Evolutionary conservation across 1,140 invertebrate genomes (phyloP).

Genomic region (Formica exsecta): DNA sequence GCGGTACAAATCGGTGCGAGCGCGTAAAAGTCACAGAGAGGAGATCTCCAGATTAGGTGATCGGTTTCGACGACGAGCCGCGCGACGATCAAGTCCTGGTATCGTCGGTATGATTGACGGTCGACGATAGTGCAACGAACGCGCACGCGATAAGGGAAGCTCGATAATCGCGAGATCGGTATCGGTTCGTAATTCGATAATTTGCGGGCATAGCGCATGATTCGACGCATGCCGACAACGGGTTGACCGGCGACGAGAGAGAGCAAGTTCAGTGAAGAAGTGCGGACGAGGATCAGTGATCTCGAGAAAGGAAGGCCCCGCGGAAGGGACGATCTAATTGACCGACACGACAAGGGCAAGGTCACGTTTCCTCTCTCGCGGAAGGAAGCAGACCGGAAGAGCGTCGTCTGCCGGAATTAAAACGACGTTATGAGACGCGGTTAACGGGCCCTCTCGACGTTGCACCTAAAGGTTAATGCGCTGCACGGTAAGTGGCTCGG

Average conservation of each 20-base stretch:
- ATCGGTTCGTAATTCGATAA: slow-evolving; percentile 27
- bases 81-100: neutral
- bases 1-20: slow-evolving; percentile 78
- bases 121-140: slow-evolving; percentile 35
- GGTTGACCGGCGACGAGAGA: neutral
- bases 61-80: slow-evolving; percentile 18
- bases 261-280: slow-evolving; percentile 69
- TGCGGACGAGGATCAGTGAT: slow-evolving; percentile 55
- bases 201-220: neutral
- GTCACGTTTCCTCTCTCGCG: slow-evolving; percentile 52
- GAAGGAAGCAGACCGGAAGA: slow-evolving; percentile 32
- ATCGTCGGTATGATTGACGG: slow-evolving; percentile 24
- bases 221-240: neutral
- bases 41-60: neutral
- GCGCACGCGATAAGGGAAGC: neutral
- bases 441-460: slow-evolving; percentile 53
- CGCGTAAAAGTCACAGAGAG: slow-evolving; percentile 49
- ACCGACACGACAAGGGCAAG: slow-evolving; percentile 42
- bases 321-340: slow-evolving; percentile 11
- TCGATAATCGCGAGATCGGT: slow-evolving; percentile 17
- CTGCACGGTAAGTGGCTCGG: slow-evolving; percentile 66
- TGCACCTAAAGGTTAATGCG: slow-evolving; percentile 65
- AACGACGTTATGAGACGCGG: slow-evolving; percentile 71
- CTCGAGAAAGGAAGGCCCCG: slow-evolving; percentile 12
- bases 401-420: slow-evolving; percentile 60